Percentiles rank a stretch among this genome's conserved stretches.
These are phyloP conservation scores for Empidonax alnorum DNA, from an alignment of 2,113 vertebrate genomes.

Conservation along the genomic window DNA sequence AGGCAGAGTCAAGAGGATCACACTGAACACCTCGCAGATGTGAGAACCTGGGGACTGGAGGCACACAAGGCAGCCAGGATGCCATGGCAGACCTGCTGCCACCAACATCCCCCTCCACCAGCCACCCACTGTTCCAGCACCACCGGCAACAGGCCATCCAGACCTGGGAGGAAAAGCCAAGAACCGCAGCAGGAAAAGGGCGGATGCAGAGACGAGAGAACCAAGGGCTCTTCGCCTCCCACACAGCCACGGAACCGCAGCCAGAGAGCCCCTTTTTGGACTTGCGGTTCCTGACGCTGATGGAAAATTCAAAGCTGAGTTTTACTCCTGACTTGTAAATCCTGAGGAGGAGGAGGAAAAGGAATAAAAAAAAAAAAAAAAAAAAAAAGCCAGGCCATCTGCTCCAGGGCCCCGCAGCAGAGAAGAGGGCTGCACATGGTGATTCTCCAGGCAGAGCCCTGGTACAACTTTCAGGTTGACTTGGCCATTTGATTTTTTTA, in stretches of 20 bases:
- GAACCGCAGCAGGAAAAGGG: neutral
- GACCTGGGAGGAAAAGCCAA: neutral
- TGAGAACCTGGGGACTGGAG: neutral
- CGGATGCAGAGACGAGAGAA: neutral
- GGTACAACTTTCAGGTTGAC: constrained; percentile 13
- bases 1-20: neutral
- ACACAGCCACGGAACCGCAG: neutral
- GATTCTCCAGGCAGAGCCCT: neutral
- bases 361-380: neutral
- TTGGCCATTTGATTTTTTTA: constrained; percentile 19
- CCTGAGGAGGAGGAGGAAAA: constrained; percentile 11
- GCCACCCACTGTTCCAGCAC: neutral
- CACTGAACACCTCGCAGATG: fast-evolving
- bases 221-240: neutral
- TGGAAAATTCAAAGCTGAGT: constrained; percentile 6
- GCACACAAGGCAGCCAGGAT: fast-evolving
- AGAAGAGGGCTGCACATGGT: neutral
- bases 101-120: neutral
- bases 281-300: neutral
- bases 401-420: constrained; percentile 21
- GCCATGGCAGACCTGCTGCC: neutral
- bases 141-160: neutral
- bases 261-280: constrained; percentile 14
- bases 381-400: constrained; percentile 35
- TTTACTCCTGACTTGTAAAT: constrained; percentile 49